Evolutionary conservation across 2,113 vertebrate species (phyloP), one percentile per base, ranked within the genome.

Genomic region (Sclerurus mexicanus): DNA sequence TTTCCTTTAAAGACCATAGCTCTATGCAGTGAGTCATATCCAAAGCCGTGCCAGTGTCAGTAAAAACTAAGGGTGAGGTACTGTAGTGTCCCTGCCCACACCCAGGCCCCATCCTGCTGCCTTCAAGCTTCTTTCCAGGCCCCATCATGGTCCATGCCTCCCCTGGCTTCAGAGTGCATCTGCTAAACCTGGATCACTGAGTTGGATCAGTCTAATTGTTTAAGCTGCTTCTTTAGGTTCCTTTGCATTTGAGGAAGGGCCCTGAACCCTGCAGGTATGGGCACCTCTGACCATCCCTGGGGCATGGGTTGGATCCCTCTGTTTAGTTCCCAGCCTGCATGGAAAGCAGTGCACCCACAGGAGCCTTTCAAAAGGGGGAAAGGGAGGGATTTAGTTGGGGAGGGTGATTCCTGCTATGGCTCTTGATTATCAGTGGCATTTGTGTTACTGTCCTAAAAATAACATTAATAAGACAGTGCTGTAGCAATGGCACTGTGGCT

Each of bases 391-490:
- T 89, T 85, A 87, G 44, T 31, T 52, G 73, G 15, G 8, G 37
- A 89, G n/a, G 17, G 35, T 24, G 76, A 56, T 87, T 40, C 22
- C 39, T 59, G 28, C 25, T 66, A 20, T 31, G 68, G 44, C 40
- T 82, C 49, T 75, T 85, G 52, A 81, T 81, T 75, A 39, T 75
- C 84, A 20, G 69, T n/a, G 30, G 40, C 74, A 33, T 75, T 87
- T 79, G 37, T 64, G 77, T 52, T 78, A 11, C 47, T 52, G 58
- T 72, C 64, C n/a, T 89, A 79, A 93, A 94, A 95, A 87, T 74
- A 90, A 37, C 11, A 2, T 73, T 84, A 72, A 47, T 60, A 24
- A 77, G 64, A 63, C 53, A 71, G 40, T 58, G 62, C 62, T 75
- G 31, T 53, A 50, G 52, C 0, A 6, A 46, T 75, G 69, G 62